phyloP scores from a whole-genome alignment of 2,113 vertebrate genomes.

The Cyrtonyx montezumae region DNA sequence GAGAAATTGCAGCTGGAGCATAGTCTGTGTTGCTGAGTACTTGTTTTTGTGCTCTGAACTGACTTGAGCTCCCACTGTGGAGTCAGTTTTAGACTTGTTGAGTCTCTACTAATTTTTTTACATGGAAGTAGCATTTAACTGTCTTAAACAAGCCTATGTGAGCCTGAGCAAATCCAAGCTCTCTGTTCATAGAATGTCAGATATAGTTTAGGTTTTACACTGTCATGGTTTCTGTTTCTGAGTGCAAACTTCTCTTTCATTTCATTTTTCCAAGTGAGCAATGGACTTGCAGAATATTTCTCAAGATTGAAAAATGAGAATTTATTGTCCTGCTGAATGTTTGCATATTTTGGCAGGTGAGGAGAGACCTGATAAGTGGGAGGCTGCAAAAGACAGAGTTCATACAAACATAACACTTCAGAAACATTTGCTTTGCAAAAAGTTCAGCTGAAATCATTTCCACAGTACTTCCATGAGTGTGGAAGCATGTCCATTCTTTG shows the following conservation, averaged over 20 bases:
- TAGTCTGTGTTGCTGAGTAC: background rate
- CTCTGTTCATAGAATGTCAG: background rate
- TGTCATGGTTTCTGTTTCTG: background rate
- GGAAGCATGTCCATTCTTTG: background rate
- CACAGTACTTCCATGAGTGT: background rate
- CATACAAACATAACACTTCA: background rate
- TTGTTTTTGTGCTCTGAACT: background rate
- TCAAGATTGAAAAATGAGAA: background rate
- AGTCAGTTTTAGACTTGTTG: background rate
- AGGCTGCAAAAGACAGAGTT: background rate
- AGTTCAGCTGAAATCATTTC: background rate
- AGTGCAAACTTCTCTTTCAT: background rate
- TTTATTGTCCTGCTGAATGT: constrained; percentile 9
- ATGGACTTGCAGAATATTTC: background rate
- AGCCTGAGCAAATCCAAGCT: background rate
- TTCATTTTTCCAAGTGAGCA: background rate
- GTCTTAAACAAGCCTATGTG: background rate
- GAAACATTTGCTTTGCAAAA: background rate
- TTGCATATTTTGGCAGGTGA: background rate
- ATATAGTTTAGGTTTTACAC: background rate
- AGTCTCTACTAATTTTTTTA: background rate
- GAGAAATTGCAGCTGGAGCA: background rate
- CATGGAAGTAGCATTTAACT: background rate
- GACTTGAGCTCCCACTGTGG: background rate
- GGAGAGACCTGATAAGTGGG: background rate